Conservation (phyloP, 2,888 invertebrate species). For the Macaria notata region DNA sequence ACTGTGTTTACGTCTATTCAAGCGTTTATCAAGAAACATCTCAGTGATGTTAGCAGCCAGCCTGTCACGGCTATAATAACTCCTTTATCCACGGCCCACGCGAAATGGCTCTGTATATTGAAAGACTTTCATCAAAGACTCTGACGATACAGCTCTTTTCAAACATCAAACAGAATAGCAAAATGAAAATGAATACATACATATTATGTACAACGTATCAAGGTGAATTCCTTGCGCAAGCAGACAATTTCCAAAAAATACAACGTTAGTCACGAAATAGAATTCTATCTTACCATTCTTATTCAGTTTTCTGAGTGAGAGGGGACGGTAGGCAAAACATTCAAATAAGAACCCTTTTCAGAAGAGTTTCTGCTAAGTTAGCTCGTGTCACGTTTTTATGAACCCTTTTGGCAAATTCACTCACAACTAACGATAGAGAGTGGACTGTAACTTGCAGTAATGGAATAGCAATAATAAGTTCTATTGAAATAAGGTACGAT, state of each 20-base stretch:
- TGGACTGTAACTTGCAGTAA: neutral
- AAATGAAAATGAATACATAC: conserved; percentile 24
- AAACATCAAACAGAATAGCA: conserved; percentile 35
- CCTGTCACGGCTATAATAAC: conserved; percentile 20
- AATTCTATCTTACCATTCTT: conserved; percentile 7
- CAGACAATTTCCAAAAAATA: conserved; percentile 17
- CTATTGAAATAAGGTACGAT: too few species aligned
- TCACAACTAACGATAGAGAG: conserved; percentile 24
- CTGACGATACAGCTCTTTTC: conserved; percentile 26
- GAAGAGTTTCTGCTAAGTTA: conserved; percentile 39
- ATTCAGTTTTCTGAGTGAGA: too few species aligned
- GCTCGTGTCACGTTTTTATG: conserved; percentile 34
- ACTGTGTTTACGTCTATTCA: conserved; percentile 20
- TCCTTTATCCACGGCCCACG: conserved; percentile 27
- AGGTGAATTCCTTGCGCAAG: conserved; percentile 22
- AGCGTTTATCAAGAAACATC: conserved; percentile 23
- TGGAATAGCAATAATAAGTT: neutral
- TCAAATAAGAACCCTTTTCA: conserved; percentile 38
- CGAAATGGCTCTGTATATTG: conserved; percentile 20
- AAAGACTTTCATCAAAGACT: conserved; percentile 27
- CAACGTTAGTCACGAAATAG: conserved; percentile 18
- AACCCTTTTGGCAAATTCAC: conserved; percentile 44
- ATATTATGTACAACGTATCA: conserved; percentile 13
- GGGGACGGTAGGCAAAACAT: neutral
- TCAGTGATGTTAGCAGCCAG: conserved; percentile 18